Evolutionary conservation across 2,888 invertebrate species (phyloP), one percentile per base, ranked within the genome.

Genomic region (Chaetogeoica ovagalla): DNA sequence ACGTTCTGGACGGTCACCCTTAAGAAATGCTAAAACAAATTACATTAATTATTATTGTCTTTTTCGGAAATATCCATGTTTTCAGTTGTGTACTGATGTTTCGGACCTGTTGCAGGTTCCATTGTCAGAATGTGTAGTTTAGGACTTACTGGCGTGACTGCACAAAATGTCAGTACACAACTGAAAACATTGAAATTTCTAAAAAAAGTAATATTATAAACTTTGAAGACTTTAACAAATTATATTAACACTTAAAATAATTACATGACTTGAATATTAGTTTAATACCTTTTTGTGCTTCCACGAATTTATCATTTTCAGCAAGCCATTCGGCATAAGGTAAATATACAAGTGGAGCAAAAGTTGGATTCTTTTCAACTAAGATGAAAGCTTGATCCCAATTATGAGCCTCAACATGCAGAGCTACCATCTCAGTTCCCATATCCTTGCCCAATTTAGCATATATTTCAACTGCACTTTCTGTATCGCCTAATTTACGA

Each of bases 281-380:
- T 55, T 17, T 17, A 55, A 48, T 85, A 95, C 96, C 96, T 91
- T 94, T 94, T 86, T 99, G 98, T 0, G 98, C 97, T 85, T 97
- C 97, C 72, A 98, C 94, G 87, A 99, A 99, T 84, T 93, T 91
- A 86, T 97, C 98, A 84, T 95, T 94, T 86, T 97, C 96, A 0
- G 97, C 98, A 85, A 99, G 89, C 90, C 94, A 95, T 84, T 96
- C 92, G 0, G 98, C 99, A 87, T 99, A 97, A 11, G 98, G 97
- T 48, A 97, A 90, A 86, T 97, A 97, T n/a, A 98, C 95, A 19
- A 93, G 90, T 8, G 94, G 91, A 83, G 91, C 91, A 84, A 93
- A 90, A 84, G 96, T 94, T 0, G 94, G 91, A 85, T 96, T 92
- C 83, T 94, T 92, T 83, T 95, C 93, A 0, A 94, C 96, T 52